Evolutionary conservation across 2,888 invertebrate genomes (phyloP).

Genomic region (Drosophila merina): DNA sequence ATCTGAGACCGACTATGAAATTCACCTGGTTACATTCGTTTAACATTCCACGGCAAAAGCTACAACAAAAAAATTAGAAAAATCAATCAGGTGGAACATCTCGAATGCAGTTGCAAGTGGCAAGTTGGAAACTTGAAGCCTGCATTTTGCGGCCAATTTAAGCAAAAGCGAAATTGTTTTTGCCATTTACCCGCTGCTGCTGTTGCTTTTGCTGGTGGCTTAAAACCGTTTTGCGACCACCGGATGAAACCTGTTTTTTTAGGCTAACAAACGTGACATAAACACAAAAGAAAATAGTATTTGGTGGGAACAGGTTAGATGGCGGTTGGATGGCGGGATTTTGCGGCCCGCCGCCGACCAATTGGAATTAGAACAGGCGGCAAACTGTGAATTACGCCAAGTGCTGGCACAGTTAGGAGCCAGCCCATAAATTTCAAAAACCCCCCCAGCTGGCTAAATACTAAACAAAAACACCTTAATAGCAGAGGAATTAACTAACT

Average conservation of each 20-base stretch:
- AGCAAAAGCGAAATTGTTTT: slow-evolving; percentile 68
- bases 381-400: slow-evolving; percentile 65
- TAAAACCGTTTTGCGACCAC: slow-evolving; percentile 25
- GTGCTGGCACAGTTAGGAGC: slow-evolving; percentile 47
- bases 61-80: not conserved
- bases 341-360: slow-evolving; percentile 15
- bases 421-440: slow-evolving; percentile 37
- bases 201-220: not conserved
- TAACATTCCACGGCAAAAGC: slow-evolving; percentile 13
- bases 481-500: not conserved
- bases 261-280: slow-evolving; percentile 68
- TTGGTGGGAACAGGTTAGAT: slow-evolving; percentile 70
- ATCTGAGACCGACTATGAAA: slow-evolving; percentile 17
- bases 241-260: slow-evolving; percentile 61
- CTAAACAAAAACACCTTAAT: slow-evolving; percentile 1
- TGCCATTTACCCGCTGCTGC: slow-evolving; percentile 42
- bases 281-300: slow-evolving; percentile 64
- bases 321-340: slow-evolving; percentile 32
- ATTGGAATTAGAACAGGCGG: slow-evolving; percentile 73
- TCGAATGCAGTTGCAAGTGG: slow-evolving; percentile 11
- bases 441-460: slow-evolving; percentile 25
- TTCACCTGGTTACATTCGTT: slow-evolving; percentile 19
- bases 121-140: slow-evolving; percentile 28
- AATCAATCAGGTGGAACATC: slow-evolving; percentile 43
- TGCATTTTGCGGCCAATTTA: slow-evolving; percentile 56